Evolutionary conservation across 2,797 vertebrate genomes (phyloP).

Genomic region (Phaenicophaeus curvirostris): DNA sequence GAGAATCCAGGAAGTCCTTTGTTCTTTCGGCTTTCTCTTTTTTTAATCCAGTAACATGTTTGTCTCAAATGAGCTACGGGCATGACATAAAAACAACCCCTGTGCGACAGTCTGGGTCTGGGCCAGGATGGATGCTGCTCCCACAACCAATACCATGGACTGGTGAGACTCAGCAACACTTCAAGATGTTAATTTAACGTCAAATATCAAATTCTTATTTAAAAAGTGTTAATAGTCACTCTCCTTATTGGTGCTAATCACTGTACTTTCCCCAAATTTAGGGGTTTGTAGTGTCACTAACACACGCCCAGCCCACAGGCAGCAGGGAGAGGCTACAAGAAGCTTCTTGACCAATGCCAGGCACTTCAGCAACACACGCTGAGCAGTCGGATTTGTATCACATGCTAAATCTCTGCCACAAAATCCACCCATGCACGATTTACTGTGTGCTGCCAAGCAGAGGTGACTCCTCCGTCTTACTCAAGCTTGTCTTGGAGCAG

Average conservation of each 20-base stretch:
- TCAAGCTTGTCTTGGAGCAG: neutral
- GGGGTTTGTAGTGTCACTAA: rapidly evolving
- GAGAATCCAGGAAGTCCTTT: neutral
- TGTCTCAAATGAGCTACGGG: neutral
- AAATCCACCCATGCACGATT: neutral
- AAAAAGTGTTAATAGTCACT: rapidly evolving
- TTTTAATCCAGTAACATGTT: neutral
- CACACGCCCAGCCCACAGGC: rapidly evolving
- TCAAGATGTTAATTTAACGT: rapidly evolving
- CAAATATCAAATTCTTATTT: neutral
- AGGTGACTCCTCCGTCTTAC: neutral
- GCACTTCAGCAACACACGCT: neutral
- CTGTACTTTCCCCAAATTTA: rapidly evolving
- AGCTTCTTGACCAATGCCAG: neutral
- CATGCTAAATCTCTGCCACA: neutral
- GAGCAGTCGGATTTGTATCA: neutral
- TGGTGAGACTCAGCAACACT: neutral
- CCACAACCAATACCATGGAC: neutral
- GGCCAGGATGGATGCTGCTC: neutral
- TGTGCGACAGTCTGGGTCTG: neutral
- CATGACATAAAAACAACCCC: neutral
- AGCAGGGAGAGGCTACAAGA: neutral
- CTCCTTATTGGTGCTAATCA: neutral
- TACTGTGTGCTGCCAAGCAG: neutral
- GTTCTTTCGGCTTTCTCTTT: neutral